Percentiles rank a stretch among this genome's conserved stretches.
phyloP scores from a whole-genome alignment of 2,888 invertebrate species.

The Temnothorax unifasciatus region DNA sequence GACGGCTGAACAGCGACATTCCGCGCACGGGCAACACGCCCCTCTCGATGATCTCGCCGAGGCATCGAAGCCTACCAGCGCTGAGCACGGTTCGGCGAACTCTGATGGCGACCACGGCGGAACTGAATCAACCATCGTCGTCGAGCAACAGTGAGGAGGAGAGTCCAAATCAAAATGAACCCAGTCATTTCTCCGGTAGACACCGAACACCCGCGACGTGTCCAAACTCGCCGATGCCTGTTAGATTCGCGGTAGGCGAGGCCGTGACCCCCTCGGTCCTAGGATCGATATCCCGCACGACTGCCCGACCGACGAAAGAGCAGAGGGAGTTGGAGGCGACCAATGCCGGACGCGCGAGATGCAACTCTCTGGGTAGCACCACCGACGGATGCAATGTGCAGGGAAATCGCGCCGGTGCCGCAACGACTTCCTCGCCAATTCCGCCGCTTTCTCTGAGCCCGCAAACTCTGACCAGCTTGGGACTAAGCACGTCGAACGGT shows the following conservation, averaged over 20 bases:
- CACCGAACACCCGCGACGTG: conserved; percentile 81
- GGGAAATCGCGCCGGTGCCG: conserved; percentile 63
- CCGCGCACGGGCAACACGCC: conserved; percentile 80
- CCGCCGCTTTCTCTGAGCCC: conserved; percentile 87
- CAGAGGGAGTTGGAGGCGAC: conserved; percentile 64
- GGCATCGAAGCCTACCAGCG: conserved; percentile 91
- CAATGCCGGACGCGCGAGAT: conserved; percentile 87
- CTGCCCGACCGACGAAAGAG: conserved; percentile 65
- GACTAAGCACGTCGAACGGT: conserved; percentile 87
- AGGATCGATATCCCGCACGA: conserved; percentile 62
- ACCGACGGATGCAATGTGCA: conserved; percentile 65
- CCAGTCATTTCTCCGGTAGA: conserved; percentile 47
- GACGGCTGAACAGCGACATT: conserved; percentile 84
- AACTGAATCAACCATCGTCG: conserved; percentile 42
- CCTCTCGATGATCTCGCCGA: conserved; percentile 88
- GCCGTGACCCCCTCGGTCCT: conserved; percentile 87
- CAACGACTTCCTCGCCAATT: conserved; percentile 79
- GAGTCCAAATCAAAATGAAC: conserved; percentile 35
- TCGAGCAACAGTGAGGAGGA: conserved; percentile 67
- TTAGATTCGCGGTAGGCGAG: conserved; percentile 91
- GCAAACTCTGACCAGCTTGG: conserved; percentile 89
- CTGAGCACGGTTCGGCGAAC: conserved; percentile 68
- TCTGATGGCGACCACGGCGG: conserved; percentile 42
- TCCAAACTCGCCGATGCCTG: conserved; percentile 86
- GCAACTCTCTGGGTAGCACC: conserved; percentile 89